Base-by-base conservation (phyloP, 2,113 vertebrate genomes). In the Rhinopomastus cyanomelas region DNA sequence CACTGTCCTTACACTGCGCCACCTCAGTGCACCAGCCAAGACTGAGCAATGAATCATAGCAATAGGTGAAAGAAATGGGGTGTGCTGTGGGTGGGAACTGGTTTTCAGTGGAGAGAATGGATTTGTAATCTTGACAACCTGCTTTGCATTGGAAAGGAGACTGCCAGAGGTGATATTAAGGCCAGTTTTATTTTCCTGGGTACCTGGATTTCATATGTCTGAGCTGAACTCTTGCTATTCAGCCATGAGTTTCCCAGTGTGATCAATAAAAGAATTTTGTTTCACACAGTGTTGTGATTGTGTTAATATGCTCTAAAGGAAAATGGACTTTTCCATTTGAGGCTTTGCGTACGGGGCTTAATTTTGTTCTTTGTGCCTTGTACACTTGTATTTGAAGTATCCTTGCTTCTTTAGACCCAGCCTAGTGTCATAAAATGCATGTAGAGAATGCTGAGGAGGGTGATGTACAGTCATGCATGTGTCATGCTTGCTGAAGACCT, bases 341-440 rank as follows among this genome's bases (percentile, higher is more conserved):
- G 18, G 3, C 32, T 16, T 87, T 53, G 7, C 7, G 16, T 51
- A 57, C 79, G 32, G 46, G 53, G 26, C 44, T 88, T 68, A 61
- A 32, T 67, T 88, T 88, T 88, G 16, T 27, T 77, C 34, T 76
- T 86, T 86, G 52, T 67, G 83, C 48, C 25, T 81, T 74, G 68
- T 7, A 23, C 79, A 49, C 27, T 77, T 89, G 34, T 53, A 44
- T 32, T 82, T 89, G 80, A 75, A 51, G 16, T 44, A 49, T 76
- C 26, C 46, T 85, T 64, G 72, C 19, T 1, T 3, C 37, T 77
- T 74, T 49, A 80, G 36, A 49, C 16, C 5, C 30, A 26, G 29
- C 3, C 1, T 69, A 16, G 66, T 46, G 30, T 29, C 25, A 23
- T 55, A 53, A 73, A 62, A 25, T 30, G 6, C 11, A 26, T 4